A percentile compares a stretch with the other conserved stretches of the same genome.
These are phyloP conservation scores for Trachythela sp. DNA, from an alignment of 64 coral and sea anemone genomes.

Conservation along the genomic window DNA sequence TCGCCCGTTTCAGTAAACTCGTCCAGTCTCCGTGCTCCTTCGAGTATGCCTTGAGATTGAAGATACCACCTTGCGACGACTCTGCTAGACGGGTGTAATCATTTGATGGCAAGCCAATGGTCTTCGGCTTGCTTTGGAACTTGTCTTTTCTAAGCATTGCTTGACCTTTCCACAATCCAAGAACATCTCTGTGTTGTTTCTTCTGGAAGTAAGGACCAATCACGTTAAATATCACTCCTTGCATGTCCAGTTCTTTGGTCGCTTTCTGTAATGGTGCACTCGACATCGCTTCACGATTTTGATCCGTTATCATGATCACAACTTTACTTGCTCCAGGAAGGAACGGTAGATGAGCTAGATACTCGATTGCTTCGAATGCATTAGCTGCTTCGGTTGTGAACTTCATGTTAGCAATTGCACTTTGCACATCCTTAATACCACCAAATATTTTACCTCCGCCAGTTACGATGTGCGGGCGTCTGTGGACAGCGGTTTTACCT, in stretches of 20 bases:
- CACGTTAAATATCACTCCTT: constrained; percentile 7
- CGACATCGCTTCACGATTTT: background rate
- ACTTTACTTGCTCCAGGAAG: background rate
- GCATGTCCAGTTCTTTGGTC: background rate
- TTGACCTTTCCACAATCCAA: background rate
- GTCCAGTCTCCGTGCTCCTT: background rate
- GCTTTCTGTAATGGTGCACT: background rate
- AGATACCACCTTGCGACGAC: background rate
- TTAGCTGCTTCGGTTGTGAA: background rate
- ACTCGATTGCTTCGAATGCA: background rate
- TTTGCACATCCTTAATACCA: background rate
- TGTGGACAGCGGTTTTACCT: background rate
- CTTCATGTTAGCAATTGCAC: background rate
- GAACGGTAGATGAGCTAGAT: background rate
- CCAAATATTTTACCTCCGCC: background rate
- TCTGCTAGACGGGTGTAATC: background rate
- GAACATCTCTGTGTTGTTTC: background rate
- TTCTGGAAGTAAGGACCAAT: constrained; percentile 27
- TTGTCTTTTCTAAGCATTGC: background rate
- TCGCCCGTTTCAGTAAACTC: background rate
- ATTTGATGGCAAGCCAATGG: background rate
- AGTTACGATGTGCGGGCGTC: background rate
- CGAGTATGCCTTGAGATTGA: constrained; percentile 10
- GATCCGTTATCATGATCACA: background rate
- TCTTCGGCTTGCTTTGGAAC: background rate